Conservation (phyloP, 2,113 vertebrate genomes). For the Urocitellus parryii region DNA sequence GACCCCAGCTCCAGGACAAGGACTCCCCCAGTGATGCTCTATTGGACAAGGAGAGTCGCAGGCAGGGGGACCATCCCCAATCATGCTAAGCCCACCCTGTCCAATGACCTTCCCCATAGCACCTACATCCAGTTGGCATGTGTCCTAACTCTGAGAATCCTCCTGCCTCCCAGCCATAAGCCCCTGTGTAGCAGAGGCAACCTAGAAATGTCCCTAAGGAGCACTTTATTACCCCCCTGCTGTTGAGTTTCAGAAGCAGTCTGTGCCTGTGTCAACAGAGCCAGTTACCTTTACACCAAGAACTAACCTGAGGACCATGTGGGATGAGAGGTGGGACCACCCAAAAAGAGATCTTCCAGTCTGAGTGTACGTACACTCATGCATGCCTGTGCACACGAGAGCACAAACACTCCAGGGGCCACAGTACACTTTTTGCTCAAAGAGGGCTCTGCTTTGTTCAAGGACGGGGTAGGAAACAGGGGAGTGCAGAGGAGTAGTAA, state of each 20-base stretch:
- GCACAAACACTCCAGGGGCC: not conserved
- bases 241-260: conserved; percentile 52
- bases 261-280: conserved; percentile 58
- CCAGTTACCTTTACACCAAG: conserved; percentile 52
- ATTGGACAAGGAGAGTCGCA: not conserved
- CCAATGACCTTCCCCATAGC: not conserved
- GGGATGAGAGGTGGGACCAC: not conserved
- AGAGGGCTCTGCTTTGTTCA: conserved; percentile 18
- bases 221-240: not conserved
- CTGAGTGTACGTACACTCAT: not conserved
- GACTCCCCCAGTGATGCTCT: not conserved
- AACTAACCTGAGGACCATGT: not conserved
- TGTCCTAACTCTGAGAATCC: not conserved
- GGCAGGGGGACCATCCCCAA: not conserved
- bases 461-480: not conserved
- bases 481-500: not conserved
- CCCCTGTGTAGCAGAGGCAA: not conserved
- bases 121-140: not conserved
- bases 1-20: not conserved
- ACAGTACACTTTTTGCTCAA: not conserved
- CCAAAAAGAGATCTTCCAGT: conserved; percentile 47
- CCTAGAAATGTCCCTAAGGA: conserved; percentile 21
- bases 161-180: not conserved
- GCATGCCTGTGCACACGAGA: too few relatives aligned
- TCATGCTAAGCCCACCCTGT: not conserved